These are phyloP conservation scores for Mythimna albipuncta DNA, from an alignment of 2,888 invertebrate species.

Conservation along the genomic window DNA sequence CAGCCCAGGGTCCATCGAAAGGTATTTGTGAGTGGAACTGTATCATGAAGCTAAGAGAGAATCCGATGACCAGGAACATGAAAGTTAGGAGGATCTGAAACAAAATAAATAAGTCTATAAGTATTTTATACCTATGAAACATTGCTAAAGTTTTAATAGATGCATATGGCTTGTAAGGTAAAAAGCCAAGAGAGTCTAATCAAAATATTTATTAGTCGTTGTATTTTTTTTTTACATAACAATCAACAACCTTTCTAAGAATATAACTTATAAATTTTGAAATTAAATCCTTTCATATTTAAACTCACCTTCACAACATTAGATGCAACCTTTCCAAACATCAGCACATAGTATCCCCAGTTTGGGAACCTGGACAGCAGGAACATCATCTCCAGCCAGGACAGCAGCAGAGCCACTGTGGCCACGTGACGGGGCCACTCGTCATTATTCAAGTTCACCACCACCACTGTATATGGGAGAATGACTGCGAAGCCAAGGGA, in stretches of 20 bases:
- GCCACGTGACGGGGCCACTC: conserved; percentile 89
- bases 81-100: conserved; percentile 56
- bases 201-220: too few species aligned
- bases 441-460: conserved; percentile 64
- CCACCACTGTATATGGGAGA: conserved; percentile 79
- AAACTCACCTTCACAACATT: conserved; percentile 88
- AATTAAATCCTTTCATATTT: neutral
- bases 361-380: conserved; percentile 90
- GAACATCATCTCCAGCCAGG: conserved; percentile 91
- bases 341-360: conserved; percentile 91
- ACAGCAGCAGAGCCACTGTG: conserved; percentile 87
- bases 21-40: conserved; percentile 88
- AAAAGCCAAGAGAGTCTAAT: too few species aligned
- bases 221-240: too few species aligned
- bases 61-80: conserved; percentile 87
- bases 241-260: too few species aligned
- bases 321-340: conserved; percentile 91
- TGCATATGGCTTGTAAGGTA: neutral
- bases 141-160: neutral
- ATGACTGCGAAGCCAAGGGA: conserved; percentile 85
- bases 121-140: neutral
- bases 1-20: conserved; percentile 88
- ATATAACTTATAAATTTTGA: neutral
- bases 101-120: neutral
- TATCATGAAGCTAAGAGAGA: conserved; percentile 90